Base-by-base conservation (phyloP, 2,797 vertebrate species). In the Cottoperca gobio region DNA sequence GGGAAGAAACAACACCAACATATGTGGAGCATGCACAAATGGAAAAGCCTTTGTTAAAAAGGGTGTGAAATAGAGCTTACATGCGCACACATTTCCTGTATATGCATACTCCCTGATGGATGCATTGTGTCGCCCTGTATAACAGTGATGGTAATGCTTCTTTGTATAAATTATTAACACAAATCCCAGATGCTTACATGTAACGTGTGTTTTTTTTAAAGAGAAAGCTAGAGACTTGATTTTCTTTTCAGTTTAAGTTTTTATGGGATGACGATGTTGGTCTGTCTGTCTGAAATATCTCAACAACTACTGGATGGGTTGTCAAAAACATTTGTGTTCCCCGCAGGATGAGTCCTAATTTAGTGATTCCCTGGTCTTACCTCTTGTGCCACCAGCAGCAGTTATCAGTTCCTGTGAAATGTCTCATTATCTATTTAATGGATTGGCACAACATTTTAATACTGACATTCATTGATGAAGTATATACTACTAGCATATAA, bases 141-240 rank as follows among this genome's bases (percentile, higher is more conserved):
- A 19, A 67, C 60, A 57, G 39, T 13, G 57, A 43, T 52, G 31
- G 33, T 23, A 17, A 23, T 52, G 11, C 43, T 55, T 67, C 43
- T 66, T 43, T 70, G 14, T 68, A 55, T 74, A 17, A 60, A 48
- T 49, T 17, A 67, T 33, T 52, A 57, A 79, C 33, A 64, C 21
- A 48, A 4, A 67, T 45, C 17, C 43, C 81, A 84, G 74, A 68
- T 82, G 69, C 26, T 76, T 74, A 57, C 21, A 26, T 76, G 46
- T 64, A 24, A 2, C 6, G 5, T 59, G 46, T 54, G 23, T 24
- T 3, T 68, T 17, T 70, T 46, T 39, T 13, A 46, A n/a, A 23
- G 14, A 72, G 9, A 53, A 21, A 65, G 12, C 1, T 0, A 58
- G 14, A 17, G 8, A 16, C n/a, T 61, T 35, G 14, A 17, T 45